phyloP scores from a whole-genome alignment of 2,888 invertebrate species.

The Cheilosia impressa region DNA sequence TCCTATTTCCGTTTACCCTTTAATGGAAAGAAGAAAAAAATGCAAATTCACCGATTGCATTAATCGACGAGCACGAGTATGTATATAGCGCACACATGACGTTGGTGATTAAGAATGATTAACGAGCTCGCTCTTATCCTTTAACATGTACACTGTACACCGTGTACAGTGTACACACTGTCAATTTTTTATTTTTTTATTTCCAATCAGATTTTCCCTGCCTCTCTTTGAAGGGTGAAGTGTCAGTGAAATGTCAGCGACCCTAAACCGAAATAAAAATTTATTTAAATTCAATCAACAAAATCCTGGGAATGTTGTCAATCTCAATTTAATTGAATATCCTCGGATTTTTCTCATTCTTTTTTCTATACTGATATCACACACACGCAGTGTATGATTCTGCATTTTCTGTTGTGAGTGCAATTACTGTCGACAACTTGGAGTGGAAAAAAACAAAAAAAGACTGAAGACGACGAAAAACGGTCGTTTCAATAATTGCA shows the following conservation, averaged over 20 bases:
- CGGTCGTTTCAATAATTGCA: slow-evolving; percentile 56
- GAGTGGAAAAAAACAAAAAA: slow-evolving; percentile 17
- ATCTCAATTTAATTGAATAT: slow-evolving; percentile 64
- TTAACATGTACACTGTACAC: slow-evolving; percentile 31
- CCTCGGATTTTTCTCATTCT: slow-evolving; percentile 34
- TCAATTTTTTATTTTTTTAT: slow-evolving; percentile 9
- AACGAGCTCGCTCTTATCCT: slow-evolving; percentile 70
- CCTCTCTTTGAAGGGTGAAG: slow-evolving; percentile 30
- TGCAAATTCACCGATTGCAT: slow-evolving; percentile 62
- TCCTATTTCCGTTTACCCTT: slow-evolving; percentile 43
- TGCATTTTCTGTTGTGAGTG: slow-evolving; percentile 47
- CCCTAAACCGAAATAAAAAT: slow-evolving; percentile 18
- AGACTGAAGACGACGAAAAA: not conserved
- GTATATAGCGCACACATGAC: slow-evolving; percentile 40
- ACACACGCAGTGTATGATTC: slow-evolving; percentile 10
- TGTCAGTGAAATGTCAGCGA: slow-evolving; percentile 46
- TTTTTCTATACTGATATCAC: not conserved
- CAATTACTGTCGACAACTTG: slow-evolving; percentile 71
- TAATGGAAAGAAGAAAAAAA: slow-evolving; percentile 2
- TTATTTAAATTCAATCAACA: slow-evolving; percentile 70
- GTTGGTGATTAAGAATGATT: slow-evolving; percentile 69
- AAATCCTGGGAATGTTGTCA: slow-evolving; percentile 68
- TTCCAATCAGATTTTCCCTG: slow-evolving; percentile 40
- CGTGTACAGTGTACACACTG: not conserved
- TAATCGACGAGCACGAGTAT: slow-evolving; percentile 58